These are phyloP conservation scores for Synanceia verrucosa DNA, from an alignment of 2,797 vertebrate genomes.

Conservation along the genomic window DNA sequence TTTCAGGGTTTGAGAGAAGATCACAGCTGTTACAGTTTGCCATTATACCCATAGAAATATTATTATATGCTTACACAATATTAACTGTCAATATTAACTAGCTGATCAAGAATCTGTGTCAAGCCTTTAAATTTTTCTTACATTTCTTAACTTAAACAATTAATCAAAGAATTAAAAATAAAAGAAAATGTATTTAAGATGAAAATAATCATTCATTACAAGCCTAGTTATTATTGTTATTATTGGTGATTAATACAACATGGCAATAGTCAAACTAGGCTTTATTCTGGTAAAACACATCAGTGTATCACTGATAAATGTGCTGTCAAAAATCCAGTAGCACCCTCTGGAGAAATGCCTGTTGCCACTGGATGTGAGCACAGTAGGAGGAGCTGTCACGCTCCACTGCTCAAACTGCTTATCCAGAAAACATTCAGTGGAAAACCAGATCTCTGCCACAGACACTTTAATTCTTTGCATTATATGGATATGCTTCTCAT, in stretches of 20 bases:
- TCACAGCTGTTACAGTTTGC: background rate
- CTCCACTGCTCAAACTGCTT: constrained; percentile 18
- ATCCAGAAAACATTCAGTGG: constrained; percentile 24
- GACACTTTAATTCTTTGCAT: constrained; percentile 46
- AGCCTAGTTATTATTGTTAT: background rate
- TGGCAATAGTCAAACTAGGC: background rate
- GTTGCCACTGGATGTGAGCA: constrained; percentile 4
- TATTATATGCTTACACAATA: background rate
- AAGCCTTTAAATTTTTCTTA: too few species aligned
- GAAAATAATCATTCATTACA: background rate
- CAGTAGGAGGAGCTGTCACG: constrained; percentile 24
- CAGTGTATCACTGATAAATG: background rate
- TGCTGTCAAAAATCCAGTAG: constrained; percentile 1
- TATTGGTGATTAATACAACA: background rate
- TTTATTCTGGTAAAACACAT: background rate
- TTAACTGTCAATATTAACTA: background rate
- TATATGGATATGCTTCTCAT: constrained; percentile 8
- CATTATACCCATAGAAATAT: background rate
- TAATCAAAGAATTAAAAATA: background rate
- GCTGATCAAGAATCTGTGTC: too few species aligned
- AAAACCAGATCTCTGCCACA: constrained; percentile 44
- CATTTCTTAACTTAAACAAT: background rate
- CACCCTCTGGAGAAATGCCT: constrained; percentile 16
- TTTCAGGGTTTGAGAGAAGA: background rate
- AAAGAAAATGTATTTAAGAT: background rate